Evolutionary conservation across 2,888 invertebrate genomes (phyloP).

Genomic region (Plebejus anna): DNA sequence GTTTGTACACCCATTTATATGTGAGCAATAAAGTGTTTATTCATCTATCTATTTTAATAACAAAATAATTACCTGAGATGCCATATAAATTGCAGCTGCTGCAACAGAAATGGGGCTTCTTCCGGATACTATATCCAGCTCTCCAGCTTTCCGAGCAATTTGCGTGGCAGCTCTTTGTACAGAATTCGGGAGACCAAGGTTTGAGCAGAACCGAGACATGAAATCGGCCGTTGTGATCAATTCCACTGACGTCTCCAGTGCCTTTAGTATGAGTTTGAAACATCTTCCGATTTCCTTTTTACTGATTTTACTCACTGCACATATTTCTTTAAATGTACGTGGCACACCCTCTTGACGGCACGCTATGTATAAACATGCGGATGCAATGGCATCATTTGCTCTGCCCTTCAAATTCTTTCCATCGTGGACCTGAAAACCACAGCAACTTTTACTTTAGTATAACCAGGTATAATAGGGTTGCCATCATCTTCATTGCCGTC

Average conservation of each 20-base stretch:
- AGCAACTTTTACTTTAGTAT: background rate
- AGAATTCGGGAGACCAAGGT: conserved; percentile 91
- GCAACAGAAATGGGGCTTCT: conserved; percentile 99
- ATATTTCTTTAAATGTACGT: conserved; percentile 99
- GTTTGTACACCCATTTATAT: no score
- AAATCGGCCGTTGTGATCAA: conserved; percentile 99
- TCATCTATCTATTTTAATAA: background rate
- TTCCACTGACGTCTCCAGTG: conserved; percentile 97
- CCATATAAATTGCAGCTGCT: conserved; percentile 99
- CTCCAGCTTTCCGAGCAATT: conserved; percentile 97
- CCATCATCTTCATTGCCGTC: no score
- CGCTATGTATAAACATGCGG: conserved; percentile 99
- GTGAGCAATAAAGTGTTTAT: no score
- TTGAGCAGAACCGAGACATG: conserved; percentile 99
- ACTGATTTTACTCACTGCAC: conserved; percentile 98
- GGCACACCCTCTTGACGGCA: conserved; percentile 99
- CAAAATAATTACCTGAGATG: conserved; percentile 86
- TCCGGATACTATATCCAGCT: conserved; percentile 97
- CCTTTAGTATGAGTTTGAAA: conserved; percentile 97
- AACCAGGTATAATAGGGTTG: no score
- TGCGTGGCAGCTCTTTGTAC: conserved; percentile 97
- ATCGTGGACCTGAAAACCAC: conserved; percentile 86
- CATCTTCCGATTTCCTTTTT: conserved; percentile 99
- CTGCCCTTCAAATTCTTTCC: conserved; percentile 97
- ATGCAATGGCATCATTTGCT: conserved; percentile 98